Percentiles rank a stretch among this genome's conserved stretches.
Evolutionary conservation across 2,797 vertebrate species (phyloP).

Genomic region (Peromyscus aztecus): DNA sequence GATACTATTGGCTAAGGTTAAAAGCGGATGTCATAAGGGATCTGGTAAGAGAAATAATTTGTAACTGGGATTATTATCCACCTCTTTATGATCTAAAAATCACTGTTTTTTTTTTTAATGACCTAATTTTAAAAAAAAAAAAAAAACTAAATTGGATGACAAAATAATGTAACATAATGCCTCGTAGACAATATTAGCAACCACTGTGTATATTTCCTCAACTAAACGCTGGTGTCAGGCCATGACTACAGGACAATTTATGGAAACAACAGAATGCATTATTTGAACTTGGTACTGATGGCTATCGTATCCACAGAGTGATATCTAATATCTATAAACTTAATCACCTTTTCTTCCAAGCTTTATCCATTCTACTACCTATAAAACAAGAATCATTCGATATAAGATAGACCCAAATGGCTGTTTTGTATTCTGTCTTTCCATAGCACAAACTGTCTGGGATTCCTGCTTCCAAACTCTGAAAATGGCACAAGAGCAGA

Average conservation of each 20-base stretch:
- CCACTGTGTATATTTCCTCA: slow-evolving; percentile 40
- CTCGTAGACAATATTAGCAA: slow-evolving; percentile 59
- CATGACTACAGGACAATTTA: slow-evolving; percentile 29
- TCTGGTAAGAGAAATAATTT: slow-evolving; percentile 1
- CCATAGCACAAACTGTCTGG: background rate
- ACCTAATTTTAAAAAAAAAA: slow-evolving; percentile 71
- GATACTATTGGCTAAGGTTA: slow-evolving; percentile 19
- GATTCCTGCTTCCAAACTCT: background rate
- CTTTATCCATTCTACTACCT: background rate
- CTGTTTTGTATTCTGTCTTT: background rate
- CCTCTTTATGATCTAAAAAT: slow-evolving; percentile 62
- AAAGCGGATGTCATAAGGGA: background rate
- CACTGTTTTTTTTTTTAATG: slow-evolving; percentile 65
- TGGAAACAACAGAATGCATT: background rate
- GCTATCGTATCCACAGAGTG: background rate
- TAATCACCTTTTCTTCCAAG: background rate
- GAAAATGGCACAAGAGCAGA: background rate
- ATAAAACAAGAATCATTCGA: slow-evolving; percentile 31
- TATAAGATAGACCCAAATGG: background rate
- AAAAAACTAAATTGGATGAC: slow-evolving; percentile 64
- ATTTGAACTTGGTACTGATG: background rate
- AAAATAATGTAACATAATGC: slow-evolving; percentile 71
- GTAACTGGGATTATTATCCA: slow-evolving; percentile 50
- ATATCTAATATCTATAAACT: slow-evolving; percentile 46
- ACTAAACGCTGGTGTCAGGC: slow-evolving; percentile 38